These are phyloP conservation scores for Pomatostomus ruficeps DNA, from an alignment of 2,113 vertebrate genomes.

Conservation along the genomic window DNA sequence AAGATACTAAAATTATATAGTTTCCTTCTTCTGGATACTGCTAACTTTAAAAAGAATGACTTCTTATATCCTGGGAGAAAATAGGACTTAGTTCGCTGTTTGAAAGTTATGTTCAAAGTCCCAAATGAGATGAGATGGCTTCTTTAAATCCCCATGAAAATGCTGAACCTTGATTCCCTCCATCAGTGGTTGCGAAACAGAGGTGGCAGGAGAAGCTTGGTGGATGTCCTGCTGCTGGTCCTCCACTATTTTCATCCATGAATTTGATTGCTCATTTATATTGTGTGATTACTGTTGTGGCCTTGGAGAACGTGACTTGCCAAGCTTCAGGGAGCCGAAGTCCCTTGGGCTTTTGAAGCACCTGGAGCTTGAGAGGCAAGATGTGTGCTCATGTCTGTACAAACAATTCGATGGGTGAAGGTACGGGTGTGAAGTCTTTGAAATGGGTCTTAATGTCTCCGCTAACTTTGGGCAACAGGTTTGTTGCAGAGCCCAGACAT, in stretches of 20 bases:
- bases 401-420: background rate
- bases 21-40: background rate
- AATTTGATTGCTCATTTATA: background rate
- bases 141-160: background rate
- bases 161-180: background rate
- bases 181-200: background rate
- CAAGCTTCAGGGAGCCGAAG: background rate
- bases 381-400: background rate
- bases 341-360: background rate
- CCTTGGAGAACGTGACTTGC: background rate
- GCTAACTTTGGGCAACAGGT: background rate
- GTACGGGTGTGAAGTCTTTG: background rate
- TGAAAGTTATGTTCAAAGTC: background rate
- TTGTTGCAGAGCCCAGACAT: background rate
- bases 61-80: background rate
- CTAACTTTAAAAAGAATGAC: background rate
- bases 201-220: background rate
- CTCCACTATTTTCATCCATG: fast-evolving
- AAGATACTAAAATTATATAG: background rate
- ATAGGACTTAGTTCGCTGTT: background rate
- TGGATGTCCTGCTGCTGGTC: fast-evolving
- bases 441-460: background rate
- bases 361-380: background rate
- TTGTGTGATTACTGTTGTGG: background rate
- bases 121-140: background rate